Base-by-base conservation (phyloP, 2,888 invertebrate genomes). In the Dioctria linearis region DNA sequence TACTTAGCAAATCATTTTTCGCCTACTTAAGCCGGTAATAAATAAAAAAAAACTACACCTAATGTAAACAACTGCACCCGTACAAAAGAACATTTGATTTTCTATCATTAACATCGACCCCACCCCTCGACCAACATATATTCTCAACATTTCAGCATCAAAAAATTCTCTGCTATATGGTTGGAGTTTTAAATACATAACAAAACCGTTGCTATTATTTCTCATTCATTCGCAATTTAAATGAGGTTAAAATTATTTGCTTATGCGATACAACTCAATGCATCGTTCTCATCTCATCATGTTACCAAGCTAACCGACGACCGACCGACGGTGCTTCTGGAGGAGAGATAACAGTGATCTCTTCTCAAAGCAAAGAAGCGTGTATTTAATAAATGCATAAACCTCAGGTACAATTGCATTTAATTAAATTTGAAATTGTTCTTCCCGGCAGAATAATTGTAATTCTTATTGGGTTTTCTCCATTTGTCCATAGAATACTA, bases 401-500 rank as follows among this genome's bases (percentile, higher is more conserved):
- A 13, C 42, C 13, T 25, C 40, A 13, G 40, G 13, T 42, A 43
- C 57, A 73, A 73, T 73, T 73, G 57, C 57, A 40, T 42, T 40
- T 73, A 73, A 73, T 59, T 73, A 73, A 54, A 59, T 73, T 42
- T 40, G 13, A 73, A 73, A 73, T 73, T 57, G 73, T 54, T 57
- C 42, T 13, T 40, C 6, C 42, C 57, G 59, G 3, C 57, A 73
- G 57, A 40, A 40, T 57, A 42, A 73, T 73, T 59, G 73, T 57
- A 73, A 13, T 73, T 73, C 73, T 49, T 42, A 73, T 57, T 73
- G 73, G 57, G 8, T 4, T 57, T 59, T 39, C 25, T 57, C 42
- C 57, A 73, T 73, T 73, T 57, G 42, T 73, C 57, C 57, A 51
- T 11, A 25, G 25, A 25, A 25, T 25, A 25, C 25, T 25, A 59